Evolutionary conservation across 2,888 invertebrate genomes (phyloP), one percentile per base, ranked within the genome.

Genomic region (Candidula unifasciata): DNA sequence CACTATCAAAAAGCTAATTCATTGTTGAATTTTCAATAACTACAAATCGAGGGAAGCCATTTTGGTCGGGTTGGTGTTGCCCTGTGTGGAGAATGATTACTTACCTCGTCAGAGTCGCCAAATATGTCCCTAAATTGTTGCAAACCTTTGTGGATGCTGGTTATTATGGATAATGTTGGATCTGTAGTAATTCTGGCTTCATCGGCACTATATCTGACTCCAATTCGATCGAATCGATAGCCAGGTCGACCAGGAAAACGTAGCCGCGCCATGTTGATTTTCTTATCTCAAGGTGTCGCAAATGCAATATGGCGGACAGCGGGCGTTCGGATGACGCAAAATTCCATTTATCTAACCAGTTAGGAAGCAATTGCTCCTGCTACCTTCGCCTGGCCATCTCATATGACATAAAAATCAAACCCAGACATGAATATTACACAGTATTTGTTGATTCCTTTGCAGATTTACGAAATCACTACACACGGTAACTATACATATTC

Each of bases 241-340:
- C 92, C 93, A 84, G 93, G 93, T 88, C 93, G 91, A 85, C 93
- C 93, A 84, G 93, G 93, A 89, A 93, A 93, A 82, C 93, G 89
- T 82, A 93, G 87, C 88, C 93, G 91, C 93, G 93, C 93, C 93
- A 93, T 93, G 89, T 92, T 92, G 90, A 86, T 88, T 87, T 80
- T 76, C 66, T 64, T 81, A 66, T 60, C 64, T 37, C 60, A 80
- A 74, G 71, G 57, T 80, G 68, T 73, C 78, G 74, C 76, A 76
- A 54, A 83, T 77, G 64, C 74, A 86, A 85, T 24, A 83, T 85
- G 83, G 86, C 83, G 84, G 84, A 54, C 82, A 81, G 80, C 82
- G 84, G 69, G 44, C 64, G 66, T 78, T 35, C 37, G 27, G 78
- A 79, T 79, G 37, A 66, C 57, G 74, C 52, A 82, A 79, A 79